These are phyloP conservation scores for Portunus trituberculatus DNA, from an alignment of 1,140 invertebrate species.

Conservation along the genomic window DNA sequence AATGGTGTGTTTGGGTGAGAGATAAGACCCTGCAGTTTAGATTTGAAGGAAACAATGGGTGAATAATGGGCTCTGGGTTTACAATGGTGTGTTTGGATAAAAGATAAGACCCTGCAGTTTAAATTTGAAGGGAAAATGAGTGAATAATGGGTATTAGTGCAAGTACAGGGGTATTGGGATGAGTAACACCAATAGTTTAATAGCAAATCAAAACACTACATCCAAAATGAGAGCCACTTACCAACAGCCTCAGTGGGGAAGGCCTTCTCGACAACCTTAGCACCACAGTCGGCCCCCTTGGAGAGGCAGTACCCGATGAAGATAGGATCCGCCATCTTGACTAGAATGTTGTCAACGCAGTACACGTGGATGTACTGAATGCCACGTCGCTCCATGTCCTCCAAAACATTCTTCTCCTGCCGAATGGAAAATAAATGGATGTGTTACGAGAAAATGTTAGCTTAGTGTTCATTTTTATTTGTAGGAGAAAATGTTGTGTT, in stretches of 20 bases:
- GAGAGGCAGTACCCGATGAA: conserved; percentile 97
- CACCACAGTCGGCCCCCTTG: conserved; percentile 95
- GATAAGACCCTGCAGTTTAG: too few species aligned
- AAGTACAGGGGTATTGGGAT: too few species aligned
- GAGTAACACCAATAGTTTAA: not conserved
- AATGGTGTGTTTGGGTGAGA: too few species aligned
- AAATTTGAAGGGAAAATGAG: too few species aligned
- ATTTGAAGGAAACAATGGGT: too few species aligned
- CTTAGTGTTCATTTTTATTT: too few species aligned
- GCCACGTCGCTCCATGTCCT: conserved; percentile 90
- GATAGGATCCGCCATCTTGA: conserved; percentile 98
- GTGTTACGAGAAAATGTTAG: not conserved
- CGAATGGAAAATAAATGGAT: too few species aligned
- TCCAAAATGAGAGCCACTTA: conserved; percentile 40
- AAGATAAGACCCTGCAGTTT: too few species aligned
- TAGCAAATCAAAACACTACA: not conserved
- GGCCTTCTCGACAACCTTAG: conserved; percentile 96
- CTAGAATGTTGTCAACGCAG: conserved; percentile 99
- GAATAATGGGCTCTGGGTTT: too few species aligned
- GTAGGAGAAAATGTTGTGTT: too few species aligned
- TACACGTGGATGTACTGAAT: conserved; percentile 97
- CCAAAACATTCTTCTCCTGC: conserved; percentile 86
- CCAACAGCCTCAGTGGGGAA: conserved; percentile 94
- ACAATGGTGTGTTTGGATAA: too few species aligned
- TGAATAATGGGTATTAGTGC: too few species aligned